Evolutionary conservation across 2,113 vertebrate species (phyloP), one percentile per base, ranked within the genome.

Genomic region (Centropus unirufus): DNA sequence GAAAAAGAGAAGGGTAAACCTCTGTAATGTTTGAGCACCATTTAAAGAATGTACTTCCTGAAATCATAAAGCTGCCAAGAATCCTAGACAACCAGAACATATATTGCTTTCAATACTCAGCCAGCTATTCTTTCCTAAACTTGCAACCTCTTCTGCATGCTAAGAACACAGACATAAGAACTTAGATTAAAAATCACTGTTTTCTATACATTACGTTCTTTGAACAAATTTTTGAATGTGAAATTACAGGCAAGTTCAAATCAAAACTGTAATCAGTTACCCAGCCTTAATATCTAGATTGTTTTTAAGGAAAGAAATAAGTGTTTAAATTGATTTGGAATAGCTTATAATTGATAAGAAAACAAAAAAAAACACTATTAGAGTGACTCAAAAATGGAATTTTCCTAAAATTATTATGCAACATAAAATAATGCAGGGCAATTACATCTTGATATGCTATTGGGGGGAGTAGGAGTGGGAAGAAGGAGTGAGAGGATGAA

Each of bases 391-490:
- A 22, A 87, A 77, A 0, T 39, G 3, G 40, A 64, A n/a, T 49
- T 82, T 84, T 70, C 17, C 29, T 36, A 36, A 70, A 91, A 32
- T 9, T 70, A 1, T 58, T n/a, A 59, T 1, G 2, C 66, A 81
- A 17, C 5, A 29, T 26, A 67, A 74, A 66, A 14, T 30, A 47
- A 55, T 30, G 29, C 17, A 39, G 6, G 19, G 64, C 12, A 64
- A 14, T 9, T 40, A 40, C 5, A 24, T 32, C 4, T 27, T 89
- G 3, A 22, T 68, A 8, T 63, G n/a, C 32, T 46, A 14, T 34
- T 54, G 18, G 0, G 5, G 2, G 1, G 1, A 59, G 69, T 51
- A 5, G 8, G 17, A 2, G 2, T 15, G 21, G 21, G 47, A 11
- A 49, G 2, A 24, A 4, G 5, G n/a, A 3, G 9, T 1, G 0